Conservation (phyloP, 1,140 invertebrate genomes). For the Aphis gossypii region DNA sequence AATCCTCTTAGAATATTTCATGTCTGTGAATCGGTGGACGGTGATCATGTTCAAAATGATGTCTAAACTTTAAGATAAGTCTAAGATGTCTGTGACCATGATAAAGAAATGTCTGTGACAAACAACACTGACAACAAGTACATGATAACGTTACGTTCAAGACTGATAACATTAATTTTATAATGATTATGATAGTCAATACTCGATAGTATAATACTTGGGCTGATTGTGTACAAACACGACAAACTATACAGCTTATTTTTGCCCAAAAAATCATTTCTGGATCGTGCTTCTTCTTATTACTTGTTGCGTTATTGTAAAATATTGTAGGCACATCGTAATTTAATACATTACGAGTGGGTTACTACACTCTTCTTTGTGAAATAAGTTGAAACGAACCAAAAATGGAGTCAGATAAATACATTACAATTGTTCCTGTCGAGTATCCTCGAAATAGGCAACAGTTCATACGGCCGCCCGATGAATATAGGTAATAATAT, state of each 20-base stretch:
- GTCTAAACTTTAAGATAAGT: too few relatives aligned
- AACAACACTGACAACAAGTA: neutral
- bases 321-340: neutral
- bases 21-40: too few relatives aligned
- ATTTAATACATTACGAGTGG: neutral
- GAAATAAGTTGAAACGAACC: neutral
- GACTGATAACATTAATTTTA: neutral
- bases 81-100: too few relatives aligned
- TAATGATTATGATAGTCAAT: neutral
- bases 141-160: neutral
- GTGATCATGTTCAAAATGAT: too few relatives aligned
- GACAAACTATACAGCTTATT: too few relatives aligned
- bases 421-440: conserved; percentile 61
- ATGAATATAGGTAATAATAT: conserved; percentile 61
- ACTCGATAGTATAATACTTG: neutral
- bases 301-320: neutral
- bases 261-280: neutral
- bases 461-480: conserved; percentile 60
- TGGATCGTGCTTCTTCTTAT: neutral
- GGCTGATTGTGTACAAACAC: neutral
- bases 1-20: too few relatives aligned
- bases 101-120: too few relatives aligned
- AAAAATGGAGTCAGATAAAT: conserved; percentile 55
- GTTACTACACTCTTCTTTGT: neutral
- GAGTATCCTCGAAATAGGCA: conserved; percentile 61